These are phyloP conservation scores for Equus przewalskii DNA, from an alignment of 2,113 vertebrate species.

Conservation along the genomic window DNA sequence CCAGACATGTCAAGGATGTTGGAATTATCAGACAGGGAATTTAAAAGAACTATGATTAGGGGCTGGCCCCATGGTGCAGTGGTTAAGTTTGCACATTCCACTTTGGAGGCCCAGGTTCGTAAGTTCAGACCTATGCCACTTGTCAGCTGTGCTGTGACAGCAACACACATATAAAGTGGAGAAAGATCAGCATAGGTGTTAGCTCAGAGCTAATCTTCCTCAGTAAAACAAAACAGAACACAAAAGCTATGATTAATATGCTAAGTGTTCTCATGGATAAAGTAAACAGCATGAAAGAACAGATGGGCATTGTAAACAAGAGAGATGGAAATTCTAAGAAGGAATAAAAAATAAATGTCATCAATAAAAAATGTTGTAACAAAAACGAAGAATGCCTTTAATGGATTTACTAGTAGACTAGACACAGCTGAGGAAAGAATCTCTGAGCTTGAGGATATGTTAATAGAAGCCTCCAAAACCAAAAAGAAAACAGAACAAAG, in stretches of 20 bases:
- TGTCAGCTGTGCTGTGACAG: too few relatives aligned
- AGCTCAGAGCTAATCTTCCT: too few relatives aligned
- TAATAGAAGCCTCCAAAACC: not conserved
- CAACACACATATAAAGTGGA: too few relatives aligned
- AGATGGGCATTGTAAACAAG: not conserved
- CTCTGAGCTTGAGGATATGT: not conserved
- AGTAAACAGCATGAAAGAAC: not conserved
- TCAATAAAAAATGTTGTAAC: not conserved
- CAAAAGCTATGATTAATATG: not conserved
- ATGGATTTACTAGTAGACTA: not conserved
- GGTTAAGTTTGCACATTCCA: too few relatives aligned
- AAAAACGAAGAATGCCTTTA: not conserved
- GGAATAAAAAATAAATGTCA: not conserved
- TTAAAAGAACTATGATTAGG: not conserved
- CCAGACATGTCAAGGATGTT: accelerated
- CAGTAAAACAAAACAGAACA: too few relatives aligned
- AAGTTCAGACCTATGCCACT: too few relatives aligned
- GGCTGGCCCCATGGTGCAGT: too few relatives aligned
- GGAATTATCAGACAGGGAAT: not conserved
- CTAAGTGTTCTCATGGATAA: not conserved
- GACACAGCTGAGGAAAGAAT: not conserved
- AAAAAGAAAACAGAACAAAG: not conserved
- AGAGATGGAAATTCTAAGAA: not conserved
- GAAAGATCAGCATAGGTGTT: too few relatives aligned
- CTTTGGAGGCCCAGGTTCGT: too few relatives aligned